Base-by-base conservation (phyloP, 2,113 vertebrate species). In the Nestor notabilis region DNA sequence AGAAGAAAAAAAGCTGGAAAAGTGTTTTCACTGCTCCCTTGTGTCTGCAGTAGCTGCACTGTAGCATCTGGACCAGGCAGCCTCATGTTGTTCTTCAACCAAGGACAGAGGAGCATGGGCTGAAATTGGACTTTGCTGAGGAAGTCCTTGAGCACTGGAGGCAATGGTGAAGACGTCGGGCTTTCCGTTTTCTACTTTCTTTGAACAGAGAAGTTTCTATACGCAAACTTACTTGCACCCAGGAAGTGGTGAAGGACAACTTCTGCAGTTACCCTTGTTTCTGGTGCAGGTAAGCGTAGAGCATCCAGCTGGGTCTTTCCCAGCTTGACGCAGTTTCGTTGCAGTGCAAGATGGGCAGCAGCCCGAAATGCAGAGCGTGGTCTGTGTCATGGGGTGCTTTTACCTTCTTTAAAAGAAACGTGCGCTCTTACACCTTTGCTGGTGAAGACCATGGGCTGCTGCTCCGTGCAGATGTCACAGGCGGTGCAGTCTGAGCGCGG, bases 401-500 rank as follows among this genome's bases (percentile, higher is more conserved):
- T 6, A 15, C 47, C 41, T 43, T 43, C 28, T 58, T 17, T 46
- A 23, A 55, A 39, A 56, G 31, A 46, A 37, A 27, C 3, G 16
- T 31, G 44, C 18, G 3, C 1, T 13, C 35, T 53, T 21, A 13
- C 28, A 14, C 46, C 39, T 39, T 13, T 16, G 3, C 6, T 8
- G 11, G 61, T 43, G 2, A 25, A 64, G n/a, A 17, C 7, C 11
- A 10, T 15, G 25, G 41, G 75, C 64, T 52, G 69, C 75, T 55
- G 28, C 56, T 41, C 8, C 0, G 0, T 58, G 88, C 63, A 13
- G 82, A 4, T 74, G 53, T 44, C 11, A 2, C 35, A 13, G 83
- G 49, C 11, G 9, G 66, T 3, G 11, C 6, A 13, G 44, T 47
- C 15, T 0, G 1, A 44, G 76, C 0, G 35, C 9, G 18, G 12